Conservation (phyloP, 2,797 vertebrate species). For the Tinamus major region DNA sequence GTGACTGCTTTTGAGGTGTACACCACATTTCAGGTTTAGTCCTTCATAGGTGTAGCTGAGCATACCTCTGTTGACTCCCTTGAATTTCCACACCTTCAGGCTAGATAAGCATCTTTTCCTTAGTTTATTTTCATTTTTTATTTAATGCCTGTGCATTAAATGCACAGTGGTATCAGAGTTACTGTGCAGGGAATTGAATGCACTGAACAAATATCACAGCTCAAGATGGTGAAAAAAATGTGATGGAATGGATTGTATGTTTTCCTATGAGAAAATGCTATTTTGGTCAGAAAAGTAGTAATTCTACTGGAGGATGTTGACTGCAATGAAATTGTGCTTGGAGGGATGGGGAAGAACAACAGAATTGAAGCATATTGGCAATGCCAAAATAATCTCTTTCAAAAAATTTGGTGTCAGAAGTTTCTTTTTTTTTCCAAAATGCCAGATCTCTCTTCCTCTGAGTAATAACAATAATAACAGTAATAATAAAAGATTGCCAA, state of each 20-base stretch:
- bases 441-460: background rate
- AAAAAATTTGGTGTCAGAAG: background rate
- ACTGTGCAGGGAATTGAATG: background rate
- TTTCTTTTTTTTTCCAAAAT: background rate
- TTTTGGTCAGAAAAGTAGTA: background rate
- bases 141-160: background rate
- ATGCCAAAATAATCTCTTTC: background rate
- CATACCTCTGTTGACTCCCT: background rate
- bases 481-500: background rate
- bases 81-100: background rate
- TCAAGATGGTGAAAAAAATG: background rate
- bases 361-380: background rate
- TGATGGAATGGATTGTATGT: background rate
- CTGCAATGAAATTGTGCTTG: background rate
- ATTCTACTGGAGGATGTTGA: background rate
- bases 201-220: background rate
- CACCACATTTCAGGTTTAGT: background rate
- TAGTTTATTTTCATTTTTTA: background rate
- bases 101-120: background rate
- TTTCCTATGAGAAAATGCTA: background rate
- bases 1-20: background rate
- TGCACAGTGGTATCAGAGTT: background rate
- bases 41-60: background rate
- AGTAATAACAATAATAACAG: background rate
- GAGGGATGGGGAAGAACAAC: background rate